These are phyloP conservation scores for Parauchenoglanis ngamensis DNA, from an alignment of 2,797 vertebrate genomes.

Conservation along the genomic window DNA sequence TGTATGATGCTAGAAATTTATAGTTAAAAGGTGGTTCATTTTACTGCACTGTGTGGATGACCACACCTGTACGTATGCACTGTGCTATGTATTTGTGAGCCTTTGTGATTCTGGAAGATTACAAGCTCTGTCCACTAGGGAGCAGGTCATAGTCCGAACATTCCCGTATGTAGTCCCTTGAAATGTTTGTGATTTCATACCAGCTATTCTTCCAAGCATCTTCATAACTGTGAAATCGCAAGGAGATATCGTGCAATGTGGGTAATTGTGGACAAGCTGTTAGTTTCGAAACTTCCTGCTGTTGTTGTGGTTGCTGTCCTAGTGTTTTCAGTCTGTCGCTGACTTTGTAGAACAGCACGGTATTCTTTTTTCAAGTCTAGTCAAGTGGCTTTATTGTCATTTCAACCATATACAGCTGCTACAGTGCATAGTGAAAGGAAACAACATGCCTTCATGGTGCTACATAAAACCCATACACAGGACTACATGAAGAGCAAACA, in stretches of 20 bases:
- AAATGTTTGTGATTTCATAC: conserved; percentile 7
- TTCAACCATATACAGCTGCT: not conserved
- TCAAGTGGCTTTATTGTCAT: not conserved
- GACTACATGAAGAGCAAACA: no score
- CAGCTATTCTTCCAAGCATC: not conserved
- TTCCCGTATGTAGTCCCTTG: not conserved
- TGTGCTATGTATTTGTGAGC: not conserved
- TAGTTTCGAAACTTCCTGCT: not conserved
- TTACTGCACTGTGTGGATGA: not conserved
- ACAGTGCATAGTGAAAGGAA: no score
- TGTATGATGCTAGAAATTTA: not conserved
- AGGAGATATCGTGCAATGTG: not conserved
- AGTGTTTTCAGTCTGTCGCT: not conserved
- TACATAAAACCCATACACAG: not conserved
- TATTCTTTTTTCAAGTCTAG: not conserved
- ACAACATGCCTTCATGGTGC: no score
- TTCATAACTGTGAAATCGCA: not conserved
- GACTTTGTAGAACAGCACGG: not conserved
- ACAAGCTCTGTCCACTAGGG: not conserved
- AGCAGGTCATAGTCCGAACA: not conserved
- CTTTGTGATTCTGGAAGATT: conserved; percentile 5
- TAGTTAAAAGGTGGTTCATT: not conserved
- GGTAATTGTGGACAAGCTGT: not conserved
- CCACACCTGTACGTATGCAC: not conserved
- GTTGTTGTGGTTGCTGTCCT: not conserved